Conservation (phyloP, 2,797 vertebrate species). For the Xenentodon cancila region DNA sequence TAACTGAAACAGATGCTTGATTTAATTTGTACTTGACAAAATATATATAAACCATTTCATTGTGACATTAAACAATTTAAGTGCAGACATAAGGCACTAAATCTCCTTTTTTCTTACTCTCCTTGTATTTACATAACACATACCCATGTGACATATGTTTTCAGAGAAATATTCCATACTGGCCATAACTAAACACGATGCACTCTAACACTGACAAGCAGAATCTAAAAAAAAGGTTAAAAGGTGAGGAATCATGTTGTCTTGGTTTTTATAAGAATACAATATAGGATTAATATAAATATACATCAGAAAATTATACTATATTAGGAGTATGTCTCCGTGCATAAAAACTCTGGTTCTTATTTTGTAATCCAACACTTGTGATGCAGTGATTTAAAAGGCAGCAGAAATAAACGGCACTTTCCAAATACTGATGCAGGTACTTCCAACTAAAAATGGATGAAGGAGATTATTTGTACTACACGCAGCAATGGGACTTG, state of each 20-base stretch:
- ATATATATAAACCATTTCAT: constrained; percentile 31
- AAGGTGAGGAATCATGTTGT: constrained; percentile 9
- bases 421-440: constrained; percentile 5
- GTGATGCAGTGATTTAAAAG: neutral
- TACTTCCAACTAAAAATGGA: constrained; percentile 9
- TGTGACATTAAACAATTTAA: constrained; percentile 11
- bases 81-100: constrained; percentile 13
- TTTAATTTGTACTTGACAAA: constrained; percentile 9
- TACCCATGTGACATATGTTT: constrained; percentile 42
- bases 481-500: neutral
- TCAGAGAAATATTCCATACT: constrained; percentile 47
- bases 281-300: constrained; percentile 28
- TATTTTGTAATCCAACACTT: too few relatives aligned
- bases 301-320: constrained; percentile 14
- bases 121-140: constrained; percentile 60
- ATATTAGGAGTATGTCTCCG: neutral
- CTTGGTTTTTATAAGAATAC: constrained; percentile 10
- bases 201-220: neutral
- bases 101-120: constrained; percentile 17
- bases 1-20: constrained; percentile 18
- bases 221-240: neutral
- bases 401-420: constrained; percentile 17
- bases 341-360: too few relatives aligned
- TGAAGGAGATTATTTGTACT: constrained; percentile 1
- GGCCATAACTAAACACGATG: constrained; percentile 12